A percentile compares a stretch with the other conserved stretches of the same genome.
phyloP scores from a whole-genome alignment of 2,113 vertebrate genomes.

The Fulica atra region DNA sequence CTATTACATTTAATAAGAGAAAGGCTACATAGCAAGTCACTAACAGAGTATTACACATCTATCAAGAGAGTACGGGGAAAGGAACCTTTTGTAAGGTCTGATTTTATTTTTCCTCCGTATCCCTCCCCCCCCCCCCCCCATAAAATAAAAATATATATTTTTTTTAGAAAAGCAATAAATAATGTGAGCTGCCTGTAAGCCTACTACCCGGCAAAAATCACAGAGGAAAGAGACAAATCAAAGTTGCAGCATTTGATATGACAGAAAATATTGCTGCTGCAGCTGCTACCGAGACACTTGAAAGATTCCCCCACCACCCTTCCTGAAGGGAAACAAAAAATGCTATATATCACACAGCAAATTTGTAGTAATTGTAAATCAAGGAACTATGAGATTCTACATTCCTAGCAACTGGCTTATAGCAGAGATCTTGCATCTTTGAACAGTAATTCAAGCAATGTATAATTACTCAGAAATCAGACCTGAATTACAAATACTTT shows the following conservation, averaged over 20 bases:
- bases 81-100: slow-evolving; percentile 24
- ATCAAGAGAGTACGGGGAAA: not conserved
- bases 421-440: slow-evolving; percentile 51
- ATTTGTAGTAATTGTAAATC: slow-evolving; percentile 60
- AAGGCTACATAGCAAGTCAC: slow-evolving; percentile 44
- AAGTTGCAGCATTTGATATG: slow-evolving; percentile 77
- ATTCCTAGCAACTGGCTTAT: slow-evolving; percentile 49
- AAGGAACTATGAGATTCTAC: not conserved
- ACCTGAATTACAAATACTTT: slow-evolving; percentile 68
- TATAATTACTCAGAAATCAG: slow-evolving; percentile 55
- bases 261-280: slow-evolving; percentile 64
- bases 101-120: not conserved
- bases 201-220: slow-evolving; percentile 15
- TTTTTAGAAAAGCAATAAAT: not conserved
- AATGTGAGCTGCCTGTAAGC: slow-evolving; percentile 22
- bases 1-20: slow-evolving; percentile 60
- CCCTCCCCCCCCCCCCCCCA: not conserved
- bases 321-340: slow-evolving; percentile 15
- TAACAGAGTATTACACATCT: slow-evolving; percentile 40
- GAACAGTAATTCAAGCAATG: slow-evolving; percentile 36
- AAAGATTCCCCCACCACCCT: slow-evolving; percentile 38
- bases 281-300: slow-evolving; percentile 32
- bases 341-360: slow-evolving; percentile 32
- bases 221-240: slow-evolving; percentile 61
- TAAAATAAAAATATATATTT: no score